Conservation (phyloP, 2,113 vertebrate species). For the Coracopsis vasa region DNA sequence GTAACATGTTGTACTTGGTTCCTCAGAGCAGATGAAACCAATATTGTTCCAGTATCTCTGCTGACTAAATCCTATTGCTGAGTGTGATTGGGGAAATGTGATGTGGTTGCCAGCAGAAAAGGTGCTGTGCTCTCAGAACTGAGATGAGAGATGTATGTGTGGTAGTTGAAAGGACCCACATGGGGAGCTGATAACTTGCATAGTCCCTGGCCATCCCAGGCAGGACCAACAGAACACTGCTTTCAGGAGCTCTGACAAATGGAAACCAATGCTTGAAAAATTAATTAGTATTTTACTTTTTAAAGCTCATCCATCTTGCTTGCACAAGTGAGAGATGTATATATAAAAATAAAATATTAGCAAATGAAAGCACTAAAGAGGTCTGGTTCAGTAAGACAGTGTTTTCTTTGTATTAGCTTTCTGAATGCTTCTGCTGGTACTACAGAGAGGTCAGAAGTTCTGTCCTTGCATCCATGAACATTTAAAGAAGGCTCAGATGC, state of each 20-base stretch:
- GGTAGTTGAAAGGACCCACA: not conserved
- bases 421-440: not conserved
- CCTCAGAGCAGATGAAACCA: not conserved
- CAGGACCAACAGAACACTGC: rapidly evolving
- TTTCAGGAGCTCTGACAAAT: not conserved
- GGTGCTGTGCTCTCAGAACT: not conserved
- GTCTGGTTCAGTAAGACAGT: not conserved
- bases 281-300: not conserved
- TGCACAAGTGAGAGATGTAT: not conserved
- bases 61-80: not conserved
- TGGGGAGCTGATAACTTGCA: not conserved
- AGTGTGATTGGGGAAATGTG: not conserved
- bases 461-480: not conserved
- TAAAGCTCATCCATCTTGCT: not conserved
- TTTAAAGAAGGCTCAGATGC: not conserved
- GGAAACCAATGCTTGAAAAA: not conserved
- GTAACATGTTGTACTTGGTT: not conserved
- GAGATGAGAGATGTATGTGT: not conserved
- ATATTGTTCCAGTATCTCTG: not conserved
- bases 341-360: not conserved
- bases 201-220: not conserved
- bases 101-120: not conserved
- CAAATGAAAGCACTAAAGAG: not conserved
- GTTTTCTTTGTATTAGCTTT: not conserved
- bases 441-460: not conserved